These are phyloP conservation scores for Xylocampa areola DNA, from an alignment of 2,888 invertebrate species.

Conservation along the genomic window DNA sequence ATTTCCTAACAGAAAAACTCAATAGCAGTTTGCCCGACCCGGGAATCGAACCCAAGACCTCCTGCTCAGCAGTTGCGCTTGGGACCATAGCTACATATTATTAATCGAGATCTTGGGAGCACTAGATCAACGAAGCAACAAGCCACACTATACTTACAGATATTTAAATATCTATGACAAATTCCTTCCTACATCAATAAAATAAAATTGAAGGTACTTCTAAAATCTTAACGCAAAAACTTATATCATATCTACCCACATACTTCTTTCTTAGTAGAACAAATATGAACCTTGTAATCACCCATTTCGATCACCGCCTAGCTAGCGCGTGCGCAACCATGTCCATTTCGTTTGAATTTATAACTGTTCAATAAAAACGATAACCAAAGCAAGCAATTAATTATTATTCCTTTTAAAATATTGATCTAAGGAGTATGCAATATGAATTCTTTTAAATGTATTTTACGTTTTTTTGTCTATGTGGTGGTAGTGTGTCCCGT, in stretches of 20 bases:
- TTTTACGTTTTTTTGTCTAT: slow-evolving; percentile 64
- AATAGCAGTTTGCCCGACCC: too few relatives aligned
- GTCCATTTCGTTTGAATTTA: slow-evolving; percentile 10
- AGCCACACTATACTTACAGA: too few relatives aligned
- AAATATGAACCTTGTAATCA: slow-evolving; percentile 7
- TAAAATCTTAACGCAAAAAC: not conserved
- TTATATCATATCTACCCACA: slow-evolving; percentile 23
- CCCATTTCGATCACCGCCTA: slow-evolving; percentile 33
- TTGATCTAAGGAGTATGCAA: not conserved
- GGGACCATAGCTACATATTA: too few relatives aligned
- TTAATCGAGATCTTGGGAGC: too few relatives aligned
- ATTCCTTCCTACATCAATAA: not conserved
- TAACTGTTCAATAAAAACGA: slow-evolving; percentile 1
- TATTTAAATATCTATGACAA: not conserved
- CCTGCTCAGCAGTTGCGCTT: too few relatives aligned
- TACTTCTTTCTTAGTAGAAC: not conserved
- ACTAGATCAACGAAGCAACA: too few relatives aligned
- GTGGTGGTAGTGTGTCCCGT: slow-evolving; percentile 67
- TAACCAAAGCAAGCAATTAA: not conserved
- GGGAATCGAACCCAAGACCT: too few relatives aligned
- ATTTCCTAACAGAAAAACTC: too few relatives aligned
- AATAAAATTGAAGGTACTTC: not conserved
- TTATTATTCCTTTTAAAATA: not conserved
- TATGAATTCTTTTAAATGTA: slow-evolving; percentile 29
- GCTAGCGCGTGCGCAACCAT: slow-evolving; percentile 26